Conservation (phyloP, 2,888 invertebrate species). For the Amiota communis region DNA sequence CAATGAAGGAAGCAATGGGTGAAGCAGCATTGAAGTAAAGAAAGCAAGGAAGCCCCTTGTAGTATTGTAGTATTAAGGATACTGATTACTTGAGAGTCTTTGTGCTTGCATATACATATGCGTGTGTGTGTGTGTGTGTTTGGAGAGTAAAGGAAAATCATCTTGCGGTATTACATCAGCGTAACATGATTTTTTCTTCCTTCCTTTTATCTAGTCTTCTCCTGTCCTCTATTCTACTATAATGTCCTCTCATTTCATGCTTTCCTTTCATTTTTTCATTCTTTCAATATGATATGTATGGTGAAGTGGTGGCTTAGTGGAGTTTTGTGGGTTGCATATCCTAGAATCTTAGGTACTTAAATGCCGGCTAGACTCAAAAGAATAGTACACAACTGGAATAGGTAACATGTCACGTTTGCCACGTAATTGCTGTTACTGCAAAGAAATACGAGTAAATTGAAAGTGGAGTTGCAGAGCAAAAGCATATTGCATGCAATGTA, state of each 20-base stretch:
- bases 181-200: neutral
- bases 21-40: neutral
- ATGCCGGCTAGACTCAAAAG: slow-evolving; percentile 20
- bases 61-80: slow-evolving; percentile 3
- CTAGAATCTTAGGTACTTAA: neutral
- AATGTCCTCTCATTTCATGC: no score
- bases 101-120: neutral
- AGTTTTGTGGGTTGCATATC: no score
- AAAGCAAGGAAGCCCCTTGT: neutral
- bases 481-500: slow-evolving; percentile 6
- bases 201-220: no score
- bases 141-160: slow-evolving; percentile 44
- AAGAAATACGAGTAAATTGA: neutral
- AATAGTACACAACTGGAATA: no score
- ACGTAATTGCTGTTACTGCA: neutral
- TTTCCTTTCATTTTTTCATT: no score
- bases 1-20: neutral
- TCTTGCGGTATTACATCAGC: slow-evolving; percentile 66
- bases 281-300: no score
- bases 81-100: neutral
- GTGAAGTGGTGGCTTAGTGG: no score
- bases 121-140: neutral
- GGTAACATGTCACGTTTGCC: slow-evolving; percentile 10
- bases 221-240: no score
- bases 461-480: slow-evolving; percentile 9